These are phyloP conservation scores for Akabosia matsudoensis DNA, from an alignment of 1,140 invertebrate genomes.

Conservation along the genomic window DNA sequence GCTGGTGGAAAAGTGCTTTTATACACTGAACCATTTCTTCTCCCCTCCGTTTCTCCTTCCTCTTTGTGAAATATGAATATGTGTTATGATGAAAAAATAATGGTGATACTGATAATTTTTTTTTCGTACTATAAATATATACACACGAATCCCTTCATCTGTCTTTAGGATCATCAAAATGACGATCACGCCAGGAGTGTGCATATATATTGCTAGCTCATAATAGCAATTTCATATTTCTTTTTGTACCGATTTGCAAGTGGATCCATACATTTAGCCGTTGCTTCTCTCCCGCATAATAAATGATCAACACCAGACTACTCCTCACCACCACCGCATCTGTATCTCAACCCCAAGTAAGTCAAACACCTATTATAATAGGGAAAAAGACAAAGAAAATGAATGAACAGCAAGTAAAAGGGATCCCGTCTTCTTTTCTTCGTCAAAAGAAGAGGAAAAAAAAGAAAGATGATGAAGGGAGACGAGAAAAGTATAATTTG, in stretches of 20 bases:
- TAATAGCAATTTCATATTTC: neutral
- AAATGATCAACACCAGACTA: neutral
- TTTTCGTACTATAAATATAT: neutral
- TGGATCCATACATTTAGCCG: neutral
- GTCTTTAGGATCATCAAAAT: too few relatives aligned
- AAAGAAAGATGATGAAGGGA: neutral
- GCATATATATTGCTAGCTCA: neutral
- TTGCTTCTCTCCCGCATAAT: neutral
- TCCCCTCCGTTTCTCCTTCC: too few relatives aligned
- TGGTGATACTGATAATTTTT: neutral
- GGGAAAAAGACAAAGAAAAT: neutral
- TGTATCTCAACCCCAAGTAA: neutral
- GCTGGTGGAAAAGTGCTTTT: neutral
- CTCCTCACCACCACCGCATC: neutral
- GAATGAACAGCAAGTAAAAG: constrained; percentile 19
- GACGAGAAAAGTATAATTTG: neutral
- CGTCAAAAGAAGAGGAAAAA: too few relatives aligned
- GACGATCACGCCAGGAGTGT: neutral
- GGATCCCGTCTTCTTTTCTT: constrained; percentile 1
- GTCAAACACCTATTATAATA: neutral
- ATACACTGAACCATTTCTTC: neutral
- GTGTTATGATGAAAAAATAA: constrained; percentile 11
- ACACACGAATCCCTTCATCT: neutral
- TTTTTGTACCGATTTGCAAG: neutral
- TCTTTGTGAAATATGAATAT: constrained; percentile 15